phyloP scores from a whole-genome alignment of 1,140 invertebrate genomes.

The Drosophila parabipectinata region DNA sequence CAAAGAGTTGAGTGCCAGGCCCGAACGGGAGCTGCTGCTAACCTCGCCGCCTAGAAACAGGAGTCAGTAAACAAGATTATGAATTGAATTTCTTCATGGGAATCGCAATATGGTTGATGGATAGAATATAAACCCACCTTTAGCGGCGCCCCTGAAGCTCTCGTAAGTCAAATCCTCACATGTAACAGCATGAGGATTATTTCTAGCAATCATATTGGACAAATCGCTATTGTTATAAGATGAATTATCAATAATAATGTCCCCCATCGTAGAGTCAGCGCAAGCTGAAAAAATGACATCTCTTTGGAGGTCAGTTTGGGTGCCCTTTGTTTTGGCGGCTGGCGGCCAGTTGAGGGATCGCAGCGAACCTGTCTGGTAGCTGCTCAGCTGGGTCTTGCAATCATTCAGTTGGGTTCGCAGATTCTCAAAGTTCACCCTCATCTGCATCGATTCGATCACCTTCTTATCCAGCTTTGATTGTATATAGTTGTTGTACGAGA shows the following conservation, averaged over 20 bases:
- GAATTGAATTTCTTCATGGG: not conserved
- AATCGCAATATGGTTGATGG: too few relatives aligned
- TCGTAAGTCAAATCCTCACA: too few relatives aligned
- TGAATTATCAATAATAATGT: not conserved
- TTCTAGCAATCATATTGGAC: slow-evolving; percentile 50
- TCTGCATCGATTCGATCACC: slow-evolving; percentile 31
- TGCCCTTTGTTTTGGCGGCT: slow-evolving; percentile 20
- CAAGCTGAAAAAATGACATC: not conserved
- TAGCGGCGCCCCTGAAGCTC: too few relatives aligned
- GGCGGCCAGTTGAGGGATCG: slow-evolving; percentile 5
- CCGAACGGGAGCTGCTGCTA: not conserved
- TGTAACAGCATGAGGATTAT: slow-evolving; percentile 23
- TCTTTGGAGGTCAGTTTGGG: slow-evolving; percentile 38
- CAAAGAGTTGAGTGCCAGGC: slow-evolving; percentile 26
- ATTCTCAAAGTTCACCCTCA: slow-evolving; percentile 58
- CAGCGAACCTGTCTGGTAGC: slow-evolving; percentile 18
- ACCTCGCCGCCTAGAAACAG: not conserved
- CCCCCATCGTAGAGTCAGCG: not conserved
- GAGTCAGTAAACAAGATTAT: not conserved
- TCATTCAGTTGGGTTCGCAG: slow-evolving; percentile 58
- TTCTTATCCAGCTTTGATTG: slow-evolving; percentile 58
- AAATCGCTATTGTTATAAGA: slow-evolving; percentile 48
- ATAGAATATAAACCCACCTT: too few relatives aligned
- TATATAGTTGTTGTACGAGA: slow-evolving; percentile 39
- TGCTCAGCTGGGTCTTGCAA: slow-evolving; percentile 52